Conservation (phyloP, 2,113 vertebrate genomes). For the Pimephales promelas region DNA sequence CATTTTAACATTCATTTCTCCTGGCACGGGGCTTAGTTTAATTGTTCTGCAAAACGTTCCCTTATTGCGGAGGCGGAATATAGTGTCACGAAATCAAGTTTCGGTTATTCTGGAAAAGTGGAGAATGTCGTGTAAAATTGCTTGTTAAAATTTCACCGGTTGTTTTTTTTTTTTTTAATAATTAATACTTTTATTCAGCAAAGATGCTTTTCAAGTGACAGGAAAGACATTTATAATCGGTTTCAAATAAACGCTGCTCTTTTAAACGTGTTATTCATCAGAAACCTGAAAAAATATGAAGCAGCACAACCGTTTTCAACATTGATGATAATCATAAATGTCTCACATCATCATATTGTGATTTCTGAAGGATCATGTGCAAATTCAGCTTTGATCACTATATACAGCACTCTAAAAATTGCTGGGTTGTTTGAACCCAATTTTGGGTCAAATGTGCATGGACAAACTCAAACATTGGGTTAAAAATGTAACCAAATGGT, state of each 20-base stretch:
- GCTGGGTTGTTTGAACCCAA: too few relatives aligned
- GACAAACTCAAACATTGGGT: too few relatives aligned
- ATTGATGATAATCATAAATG: not conserved
- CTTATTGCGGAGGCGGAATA: not conserved
- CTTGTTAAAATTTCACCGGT: not conserved
- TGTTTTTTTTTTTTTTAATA: too few relatives aligned
- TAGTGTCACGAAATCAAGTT: not conserved
- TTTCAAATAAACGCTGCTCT: not conserved
- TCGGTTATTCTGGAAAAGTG: not conserved
- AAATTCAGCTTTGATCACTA: too few relatives aligned
- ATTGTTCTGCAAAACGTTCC: not conserved
- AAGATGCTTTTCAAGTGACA: not conserved
- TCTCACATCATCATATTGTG: not conserved
- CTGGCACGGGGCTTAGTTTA: not conserved
- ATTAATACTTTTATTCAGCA: not conserved
- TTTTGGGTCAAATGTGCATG: too few relatives aligned
- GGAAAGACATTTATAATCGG: not conserved
- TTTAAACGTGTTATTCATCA: not conserved
- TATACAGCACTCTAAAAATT: too few relatives aligned
- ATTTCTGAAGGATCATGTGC: not conserved
- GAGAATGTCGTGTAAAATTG: not conserved
- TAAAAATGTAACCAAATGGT: too few relatives aligned
- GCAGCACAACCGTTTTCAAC: not conserved
- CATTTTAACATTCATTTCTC: not conserved
- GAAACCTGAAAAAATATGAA: not conserved